Evolutionary conservation across 2,113 vertebrate genomes (phyloP), one percentile per base, ranked within the genome.

Genomic region (Larimichthys polyactis): DNA sequence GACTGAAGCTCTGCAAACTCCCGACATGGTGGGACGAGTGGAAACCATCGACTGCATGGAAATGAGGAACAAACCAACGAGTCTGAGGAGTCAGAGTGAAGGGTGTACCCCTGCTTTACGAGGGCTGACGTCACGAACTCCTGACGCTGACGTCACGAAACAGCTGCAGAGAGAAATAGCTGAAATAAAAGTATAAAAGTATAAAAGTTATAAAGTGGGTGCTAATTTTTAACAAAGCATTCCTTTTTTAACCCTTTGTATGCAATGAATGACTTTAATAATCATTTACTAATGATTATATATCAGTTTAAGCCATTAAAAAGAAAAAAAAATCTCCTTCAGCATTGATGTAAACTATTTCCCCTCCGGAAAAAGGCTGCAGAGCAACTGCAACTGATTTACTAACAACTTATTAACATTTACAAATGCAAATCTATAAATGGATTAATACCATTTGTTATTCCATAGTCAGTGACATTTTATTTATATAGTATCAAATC

Each of bases 111-210:
- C 11, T 10, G 29, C 22, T 73, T 77, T 60, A 74, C 59, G 17
- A 75, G 43, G 32, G 24, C 10, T 88, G 87, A 89, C 91, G 87
- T 93, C 90, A 93, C 0, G 20, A 29, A 10, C 81, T 62, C 40
- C 79, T 81, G 85, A 88, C 83, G 43, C 63, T 29, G 36, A 62
- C 64, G 75, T 76, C 75, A 78, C 16, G 7, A 78, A 74, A 49
- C 74, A 75, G 74, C 77, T 69, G 78, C 79, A 17, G 64, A 65
- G 49, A 14, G 19, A 76, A 32, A 63, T 60, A 44, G 2, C 36
- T 40, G 36, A 40, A 40, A 40, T 40, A 40, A 40, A 40, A 40
- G 36, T 27, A 36, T 36, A 36, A 36, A 8, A 7, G 6, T 8
- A 8, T 40, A 40, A 40, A 40, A 40, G 8, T 2, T 40, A 40